Conservation (phyloP, 2,797 vertebrate genomes). For the Coregonus ussuriensis region DNA sequence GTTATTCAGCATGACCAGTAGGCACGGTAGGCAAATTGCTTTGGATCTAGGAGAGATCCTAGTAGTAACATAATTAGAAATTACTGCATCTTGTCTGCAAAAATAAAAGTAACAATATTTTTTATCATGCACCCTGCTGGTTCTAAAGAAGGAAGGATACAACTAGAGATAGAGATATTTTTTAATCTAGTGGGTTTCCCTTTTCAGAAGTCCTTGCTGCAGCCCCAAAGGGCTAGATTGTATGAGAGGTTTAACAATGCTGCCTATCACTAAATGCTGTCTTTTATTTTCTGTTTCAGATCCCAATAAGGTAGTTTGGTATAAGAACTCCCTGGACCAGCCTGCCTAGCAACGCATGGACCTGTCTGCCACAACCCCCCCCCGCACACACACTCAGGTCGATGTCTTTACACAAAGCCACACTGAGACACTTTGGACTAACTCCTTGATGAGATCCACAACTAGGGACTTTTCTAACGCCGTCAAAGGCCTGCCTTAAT, state of each 20-base stretch:
- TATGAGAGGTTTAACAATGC: background rate
- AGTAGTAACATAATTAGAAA: too few species aligned
- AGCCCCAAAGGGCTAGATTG: background rate
- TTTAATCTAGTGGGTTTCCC: background rate
- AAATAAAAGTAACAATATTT: too few species aligned
- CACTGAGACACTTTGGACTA: conserved; percentile 75
- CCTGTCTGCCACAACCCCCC: conserved; percentile 27
- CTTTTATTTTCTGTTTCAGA: conserved; percentile 56
- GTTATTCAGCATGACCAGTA: too few species aligned
- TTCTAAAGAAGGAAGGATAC: too few species aligned
- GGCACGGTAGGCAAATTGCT: too few species aligned
- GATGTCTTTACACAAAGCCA: conserved; percentile 72
- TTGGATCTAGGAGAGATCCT: too few species aligned
- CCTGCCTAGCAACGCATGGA: conserved; percentile 66
- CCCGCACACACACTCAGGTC: conserved; percentile 73
- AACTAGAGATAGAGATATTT: too few species aligned
- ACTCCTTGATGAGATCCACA: conserved; percentile 67
- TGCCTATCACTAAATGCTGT: conserved; percentile 15
- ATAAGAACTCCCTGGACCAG: conserved; percentile 70
- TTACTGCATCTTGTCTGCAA: too few species aligned
- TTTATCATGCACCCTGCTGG: too few species aligned
- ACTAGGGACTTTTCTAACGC: conserved; percentile 78
- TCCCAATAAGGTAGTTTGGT: conserved; percentile 75
- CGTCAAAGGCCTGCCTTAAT: conserved; percentile 80
- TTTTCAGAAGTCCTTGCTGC: background rate